Evolutionary conservation across 1,140 invertebrate genomes (phyloP).

Genomic region (Pseudomyrmex gracilis): DNA sequence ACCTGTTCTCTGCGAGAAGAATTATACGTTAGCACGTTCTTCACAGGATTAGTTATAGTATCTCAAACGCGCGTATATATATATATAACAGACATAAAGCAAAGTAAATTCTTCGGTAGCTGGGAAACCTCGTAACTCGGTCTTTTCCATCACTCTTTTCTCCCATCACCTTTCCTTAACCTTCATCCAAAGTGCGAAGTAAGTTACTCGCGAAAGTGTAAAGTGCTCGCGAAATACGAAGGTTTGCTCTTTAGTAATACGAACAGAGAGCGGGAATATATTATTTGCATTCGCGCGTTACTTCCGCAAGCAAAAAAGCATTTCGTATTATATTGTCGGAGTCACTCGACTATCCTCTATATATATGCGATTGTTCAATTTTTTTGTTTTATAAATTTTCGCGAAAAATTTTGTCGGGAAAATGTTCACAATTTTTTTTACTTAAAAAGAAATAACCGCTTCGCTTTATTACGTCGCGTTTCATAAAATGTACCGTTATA

Average conservation of each 20-base stretch:
- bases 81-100: background rate
- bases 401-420: background rate
- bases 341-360: background rate
- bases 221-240: constrained; percentile 40
- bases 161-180: constrained; percentile 26
- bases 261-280: constrained; percentile 15
- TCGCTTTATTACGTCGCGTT: background rate
- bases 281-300: constrained; percentile 32
- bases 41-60: constrained; percentile 56
- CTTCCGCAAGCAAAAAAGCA: constrained; percentile 13
- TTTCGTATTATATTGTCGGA: constrained; percentile 15
- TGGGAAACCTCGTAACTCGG: constrained; percentile 43
- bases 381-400: background rate
- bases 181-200: constrained; percentile 24
- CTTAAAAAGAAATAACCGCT: background rate
- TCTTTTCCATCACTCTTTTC: constrained; percentile 32
- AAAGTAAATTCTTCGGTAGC: constrained; percentile 36
- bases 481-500: background rate
- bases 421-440: background rate
- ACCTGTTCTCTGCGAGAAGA: background rate
- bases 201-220: constrained; percentile 28
- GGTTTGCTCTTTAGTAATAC: constrained; percentile 25
- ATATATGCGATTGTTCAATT: background rate
- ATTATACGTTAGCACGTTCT: constrained; percentile 46
- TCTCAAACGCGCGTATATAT: background rate